Base-by-base conservation (phyloP, 2,888 invertebrate genomes). In the Cheilosia urbana region DNA sequence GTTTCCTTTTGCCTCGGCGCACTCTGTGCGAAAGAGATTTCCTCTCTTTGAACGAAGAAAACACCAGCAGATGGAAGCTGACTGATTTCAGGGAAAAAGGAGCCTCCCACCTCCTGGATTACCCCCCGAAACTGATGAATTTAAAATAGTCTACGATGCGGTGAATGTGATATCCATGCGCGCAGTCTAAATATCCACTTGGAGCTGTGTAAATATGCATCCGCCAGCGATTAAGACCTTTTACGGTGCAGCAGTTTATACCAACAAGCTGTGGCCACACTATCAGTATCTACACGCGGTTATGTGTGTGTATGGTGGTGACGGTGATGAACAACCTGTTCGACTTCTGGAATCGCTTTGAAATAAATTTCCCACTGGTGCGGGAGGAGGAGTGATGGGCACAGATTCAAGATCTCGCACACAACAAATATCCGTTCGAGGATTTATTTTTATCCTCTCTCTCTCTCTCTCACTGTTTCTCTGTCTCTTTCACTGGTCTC, bases 391-490 rank as follows among this genome's bases (percentile, higher is more conserved):
- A 40, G 58, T 21, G 63, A 45, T 51, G 60, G 68, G 68, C 34
- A 40, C 30, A 60, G 66, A 83, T 79, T 66, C 34, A 21, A 84
- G 75, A 84, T 84, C 76, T 69, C 79, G 73, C 79, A 84, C 79
- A 80, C 79, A 80, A 71, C 84, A 84, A 76, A 84, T 84, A 84
- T 84, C 80, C 84, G 84, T 80, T 84, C 80, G 69, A 71, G 69
- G 80, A 84, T 51, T 62, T 63, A 49, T 19, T n/a, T n/a, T 45
- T 15, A 2, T 37, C 15, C 13, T 2, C 19, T 21, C 11, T 11
- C 11, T 58, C 30, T 27, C 6, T 24, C 24, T 24, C 21, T 2
- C 21, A 21, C 21, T 2, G 24, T 24, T 4, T 27, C 27, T 30
- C 30, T 11, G 45, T 15, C 42, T 30, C 30, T 11, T 17, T 15